Percentiles rank a stretch among this genome's conserved stretches.
Conservation (phyloP, 2,113 vertebrate species). For the Elaphurus davidianus region DNA sequence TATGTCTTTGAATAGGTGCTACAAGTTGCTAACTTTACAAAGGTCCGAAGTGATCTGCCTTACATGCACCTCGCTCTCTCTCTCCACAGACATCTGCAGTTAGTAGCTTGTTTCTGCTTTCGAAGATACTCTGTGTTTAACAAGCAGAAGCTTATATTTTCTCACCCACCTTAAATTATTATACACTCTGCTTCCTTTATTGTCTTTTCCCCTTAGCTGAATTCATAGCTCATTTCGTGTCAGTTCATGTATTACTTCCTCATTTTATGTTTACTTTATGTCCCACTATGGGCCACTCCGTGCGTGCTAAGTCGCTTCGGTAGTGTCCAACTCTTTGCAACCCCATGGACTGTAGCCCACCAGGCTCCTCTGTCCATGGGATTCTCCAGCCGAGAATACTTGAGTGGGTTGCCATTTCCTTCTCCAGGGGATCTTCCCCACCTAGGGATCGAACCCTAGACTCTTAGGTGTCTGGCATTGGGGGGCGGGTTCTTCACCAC, state of each 20-base stretch:
- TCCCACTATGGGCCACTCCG: neutral
- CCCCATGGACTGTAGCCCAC: neutral
- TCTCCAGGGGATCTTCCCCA: neutral
- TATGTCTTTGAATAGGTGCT: neutral
- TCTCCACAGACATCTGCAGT: neutral
- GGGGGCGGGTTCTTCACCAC: neutral
- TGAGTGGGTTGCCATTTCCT: neutral
- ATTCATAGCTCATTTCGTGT: neutral
- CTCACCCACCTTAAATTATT: neutral
- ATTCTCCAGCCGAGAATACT: neutral
- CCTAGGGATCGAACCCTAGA: neutral
- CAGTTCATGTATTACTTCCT: neutral
- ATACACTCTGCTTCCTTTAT: neutral
- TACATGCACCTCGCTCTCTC: neutral
- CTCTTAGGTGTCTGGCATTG: neutral
- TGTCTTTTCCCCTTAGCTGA: neutral
- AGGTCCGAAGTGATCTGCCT: neutral
- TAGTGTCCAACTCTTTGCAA: neutral
- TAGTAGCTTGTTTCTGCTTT: neutral
- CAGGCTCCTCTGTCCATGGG: neutral
- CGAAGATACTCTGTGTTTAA: neutral
- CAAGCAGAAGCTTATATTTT: neutral
- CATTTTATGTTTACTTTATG: neutral
- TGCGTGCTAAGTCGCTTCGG: neutral
- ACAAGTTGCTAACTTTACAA: neutral